Base-by-base conservation (phyloP, 2,888 invertebrate species). In the Spisula solida region DNA sequence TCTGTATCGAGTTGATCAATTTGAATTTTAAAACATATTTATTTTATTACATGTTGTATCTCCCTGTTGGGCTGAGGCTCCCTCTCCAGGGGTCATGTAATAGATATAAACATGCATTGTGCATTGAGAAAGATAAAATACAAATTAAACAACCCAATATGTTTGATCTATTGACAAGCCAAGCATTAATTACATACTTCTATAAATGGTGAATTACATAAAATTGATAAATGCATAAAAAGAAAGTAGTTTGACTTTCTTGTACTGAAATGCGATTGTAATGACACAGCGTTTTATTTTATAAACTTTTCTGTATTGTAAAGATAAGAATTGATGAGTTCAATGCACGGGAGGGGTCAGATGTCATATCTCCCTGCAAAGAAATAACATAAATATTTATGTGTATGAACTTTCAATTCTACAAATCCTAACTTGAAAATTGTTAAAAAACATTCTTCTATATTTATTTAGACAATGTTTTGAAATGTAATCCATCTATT, bases 291-390 rank as follows among this genome's bases (percentile, higher is more conserved):
- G 47, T 20, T 83, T 31, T 75, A 83, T 66, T 83, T 48, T 83
- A 83, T 70, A 41, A 66, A 70, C 34, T 10, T 41, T 31, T 29
- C 29, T 75, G 8, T 55, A 29, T 85, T 84, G 47, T 75, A 56
- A 85, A 79, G 85, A 85, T 85, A 55, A 85, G 48, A 79, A 85
- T 85, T 85, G 78, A 85, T 85, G 55, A 55, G 31, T 78, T 84
- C 34, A 29, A 20, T 25, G 31, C 84, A 84, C 78, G 56, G 31
- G 55, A 79, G 79, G 56, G 85, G 85, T 85, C 47, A 85, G 55
- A 70, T 78, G 78, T 78, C 55, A 79, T 55, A 56, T n/a, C 75
- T 56, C 55, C 85, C 79, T 75, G 85, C 85, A 55, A 56, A 85
- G 85, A 85, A 31, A 56, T 41, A 51, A 78, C 55, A 51, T 48